Conservation (phyloP, 2,888 invertebrate species). For the Drosophila algonquin region DNA sequence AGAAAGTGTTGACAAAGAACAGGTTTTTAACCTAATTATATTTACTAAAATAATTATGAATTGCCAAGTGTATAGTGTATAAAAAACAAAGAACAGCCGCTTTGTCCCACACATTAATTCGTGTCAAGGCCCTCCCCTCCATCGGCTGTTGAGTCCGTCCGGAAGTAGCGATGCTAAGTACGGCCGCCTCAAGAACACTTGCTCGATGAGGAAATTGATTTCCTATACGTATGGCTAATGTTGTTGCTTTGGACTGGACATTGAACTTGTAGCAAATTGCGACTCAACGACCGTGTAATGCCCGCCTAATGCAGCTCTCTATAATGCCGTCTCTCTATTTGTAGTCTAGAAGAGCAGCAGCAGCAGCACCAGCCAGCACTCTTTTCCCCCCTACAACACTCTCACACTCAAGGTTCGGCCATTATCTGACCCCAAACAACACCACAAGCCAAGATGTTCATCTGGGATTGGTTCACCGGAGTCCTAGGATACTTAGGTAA, state of each 20-base stretch:
- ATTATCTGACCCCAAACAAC: constrained; percentile 44
- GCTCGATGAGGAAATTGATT: constrained; percentile 5
- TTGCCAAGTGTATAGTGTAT: background rate
- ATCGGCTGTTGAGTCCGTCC: constrained; percentile 13
- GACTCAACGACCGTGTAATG: constrained; percentile 3
- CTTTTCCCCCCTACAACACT: constrained; percentile 58
- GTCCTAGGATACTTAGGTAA: constrained; percentile 96
- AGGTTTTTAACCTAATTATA: constrained; percentile 77
- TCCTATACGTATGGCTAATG: constrained; percentile 8
- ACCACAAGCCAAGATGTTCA: constrained; percentile 88
- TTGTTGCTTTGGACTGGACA: constrained; percentile 48
- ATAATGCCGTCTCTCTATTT: constrained; percentile 9
- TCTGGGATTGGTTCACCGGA: constrained; percentile 98
- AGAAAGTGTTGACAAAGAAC: constrained; percentile 74
- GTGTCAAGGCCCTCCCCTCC: constrained; percentile 62
- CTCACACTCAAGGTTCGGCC: constrained; percentile 55
- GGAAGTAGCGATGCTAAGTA: constrained; percentile 8
- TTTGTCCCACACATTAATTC: constrained; percentile 21
- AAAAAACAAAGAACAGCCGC: background rate
- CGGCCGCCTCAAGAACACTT: constrained; percentile 7
- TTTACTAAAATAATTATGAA: constrained; percentile 35
- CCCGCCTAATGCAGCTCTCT: constrained; percentile 26
- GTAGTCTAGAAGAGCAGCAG: constrained; percentile 58
- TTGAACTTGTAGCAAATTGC: constrained; percentile 60
- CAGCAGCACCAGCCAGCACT: constrained; percentile 16